A percentile compares a stretch with the other conserved stretches of the same genome.
phyloP scores from a whole-genome alignment of 2,888 invertebrate species.

The Labia minor region DNA sequence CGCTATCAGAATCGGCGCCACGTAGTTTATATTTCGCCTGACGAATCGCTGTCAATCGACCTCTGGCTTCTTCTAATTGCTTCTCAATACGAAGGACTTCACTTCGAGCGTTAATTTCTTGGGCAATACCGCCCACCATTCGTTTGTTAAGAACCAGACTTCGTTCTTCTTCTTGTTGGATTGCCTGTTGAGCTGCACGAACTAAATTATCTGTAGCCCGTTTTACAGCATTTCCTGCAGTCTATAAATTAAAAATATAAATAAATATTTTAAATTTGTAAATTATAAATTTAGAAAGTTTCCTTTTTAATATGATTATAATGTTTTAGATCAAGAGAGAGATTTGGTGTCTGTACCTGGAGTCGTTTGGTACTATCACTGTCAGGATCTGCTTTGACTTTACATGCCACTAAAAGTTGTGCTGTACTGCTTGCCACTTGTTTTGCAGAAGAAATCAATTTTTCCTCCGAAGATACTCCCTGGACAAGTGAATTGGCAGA shows the following conservation, averaged over 20 bases:
- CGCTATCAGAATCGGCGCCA: constrained; percentile 51
- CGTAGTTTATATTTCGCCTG: constrained; percentile 81
- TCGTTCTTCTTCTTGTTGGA: constrained; percentile 83
- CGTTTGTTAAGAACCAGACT: constrained; percentile 79
- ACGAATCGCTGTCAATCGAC: constrained; percentile 78
- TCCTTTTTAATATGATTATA: too few relatives aligned
- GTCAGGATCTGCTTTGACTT: constrained; percentile 95
- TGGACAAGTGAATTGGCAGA: constrained; percentile 94
- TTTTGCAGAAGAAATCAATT: constrained; percentile 90
- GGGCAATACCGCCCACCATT: constrained; percentile 95
- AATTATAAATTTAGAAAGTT: background rate
- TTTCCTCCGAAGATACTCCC: constrained; percentile 85
- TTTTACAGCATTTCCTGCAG: constrained; percentile 94
- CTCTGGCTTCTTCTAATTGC: constrained; percentile 85
- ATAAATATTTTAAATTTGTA: background rate
- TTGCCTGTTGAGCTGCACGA: constrained; percentile 73
- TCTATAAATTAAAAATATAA: constrained; percentile 41
- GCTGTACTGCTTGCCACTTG: constrained; percentile 96
- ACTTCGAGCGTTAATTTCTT: constrained; percentile 83
- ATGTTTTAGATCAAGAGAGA: too few relatives aligned
- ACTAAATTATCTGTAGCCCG: constrained; percentile 96
- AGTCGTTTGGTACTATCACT: constrained; percentile 86
- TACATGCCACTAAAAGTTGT: constrained; percentile 93
- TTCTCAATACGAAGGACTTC: constrained; percentile 89
- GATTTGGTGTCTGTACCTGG: constrained; percentile 43